Percentiles rank a stretch among this genome's conserved stretches.
Evolutionary conservation across 2,797 vertebrate species (phyloP).

Genomic region (Chanos chanos): DNA sequence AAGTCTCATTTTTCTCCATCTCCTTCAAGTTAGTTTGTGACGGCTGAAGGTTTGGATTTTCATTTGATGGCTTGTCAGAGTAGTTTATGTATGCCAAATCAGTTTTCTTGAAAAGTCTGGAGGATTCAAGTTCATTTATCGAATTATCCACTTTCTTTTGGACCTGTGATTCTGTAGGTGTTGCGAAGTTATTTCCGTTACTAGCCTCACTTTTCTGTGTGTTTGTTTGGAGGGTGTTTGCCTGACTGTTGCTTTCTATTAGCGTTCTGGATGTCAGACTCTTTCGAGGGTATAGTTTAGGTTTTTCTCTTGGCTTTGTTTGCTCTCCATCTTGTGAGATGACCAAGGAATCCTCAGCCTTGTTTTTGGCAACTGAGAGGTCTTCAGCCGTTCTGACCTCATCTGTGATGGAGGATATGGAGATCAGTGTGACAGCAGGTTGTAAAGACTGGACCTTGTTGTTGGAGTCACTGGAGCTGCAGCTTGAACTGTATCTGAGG

Average conservation of each 20-base stretch:
- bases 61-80: conserved; percentile 3
- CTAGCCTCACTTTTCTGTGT: conserved; percentile 20
- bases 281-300: conserved; percentile 42
- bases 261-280: conserved; percentile 47
- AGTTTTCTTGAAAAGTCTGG: conserved; percentile 1
- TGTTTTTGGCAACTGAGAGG: conserved; percentile 42
- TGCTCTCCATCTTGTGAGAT: conserved; percentile 58
- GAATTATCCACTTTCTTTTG: neutral
- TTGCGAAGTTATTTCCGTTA: conserved; percentile 5
- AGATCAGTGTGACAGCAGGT: conserved; percentile 25
- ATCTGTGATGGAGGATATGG: conserved; percentile 52
- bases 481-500: conserved; percentile 74
- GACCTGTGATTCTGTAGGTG: neutral
- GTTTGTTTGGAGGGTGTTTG: conserved; percentile 17
- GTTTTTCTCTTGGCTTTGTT: conserved; percentile 53
- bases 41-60: neutral
- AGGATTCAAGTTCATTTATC: neutral
- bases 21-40: neutral
- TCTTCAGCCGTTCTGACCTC: conserved; percentile 62
- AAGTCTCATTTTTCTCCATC: conserved; percentile 26
- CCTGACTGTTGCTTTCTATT: conserved; percentile 30
- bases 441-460: conserved; percentile 29
- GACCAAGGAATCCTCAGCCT: conserved; percentile 32
- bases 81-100: conserved; percentile 1
- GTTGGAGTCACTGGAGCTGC: conserved; percentile 75